A percentile compares a stretch with the other conserved stretches of the same genome.
Evolutionary conservation across 2,797 vertebrate genomes (phyloP).

Genomic region (Mycteria americana): DNA sequence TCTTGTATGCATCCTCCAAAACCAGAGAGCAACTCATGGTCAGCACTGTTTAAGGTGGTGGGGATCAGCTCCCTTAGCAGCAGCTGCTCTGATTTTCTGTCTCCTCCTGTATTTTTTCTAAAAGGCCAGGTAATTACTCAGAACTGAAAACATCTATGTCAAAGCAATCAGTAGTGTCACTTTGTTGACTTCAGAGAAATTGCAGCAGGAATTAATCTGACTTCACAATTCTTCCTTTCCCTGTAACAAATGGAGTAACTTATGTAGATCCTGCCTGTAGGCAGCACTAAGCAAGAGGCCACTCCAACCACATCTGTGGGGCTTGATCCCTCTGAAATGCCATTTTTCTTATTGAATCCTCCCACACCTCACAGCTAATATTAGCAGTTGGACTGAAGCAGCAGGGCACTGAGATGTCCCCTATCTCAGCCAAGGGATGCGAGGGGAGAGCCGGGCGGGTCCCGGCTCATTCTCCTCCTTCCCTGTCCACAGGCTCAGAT

Average conservation of each 20-base stretch:
- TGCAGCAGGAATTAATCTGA: background rate
- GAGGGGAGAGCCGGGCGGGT: fast-evolving
- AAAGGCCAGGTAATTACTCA: slow-evolving; percentile 4
- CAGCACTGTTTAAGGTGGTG: background rate
- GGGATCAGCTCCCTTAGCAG: background rate
- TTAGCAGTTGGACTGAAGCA: background rate
- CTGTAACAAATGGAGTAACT: background rate
- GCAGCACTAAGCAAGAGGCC: background rate
- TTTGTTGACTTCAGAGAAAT: background rate
- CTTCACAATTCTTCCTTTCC: background rate
- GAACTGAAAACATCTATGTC: slow-evolving; percentile 13
- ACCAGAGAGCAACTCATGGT: background rate
- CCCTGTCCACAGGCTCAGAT: background rate
- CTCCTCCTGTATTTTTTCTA: background rate
- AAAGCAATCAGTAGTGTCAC: slow-evolving; percentile 17
- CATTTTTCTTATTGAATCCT: background rate
- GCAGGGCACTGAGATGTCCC: background rate
- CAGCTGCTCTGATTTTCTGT: background rate
- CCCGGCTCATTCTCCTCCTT: background rate
- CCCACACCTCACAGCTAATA: background rate
- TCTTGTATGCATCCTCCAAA: background rate
- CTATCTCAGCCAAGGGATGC: background rate
- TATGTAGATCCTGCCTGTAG: background rate
- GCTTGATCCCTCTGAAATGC: background rate
- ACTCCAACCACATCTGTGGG: background rate